phyloP scores from a whole-genome alignment of 1,140 invertebrate species.

The Drosophila carrolli region DNA sequence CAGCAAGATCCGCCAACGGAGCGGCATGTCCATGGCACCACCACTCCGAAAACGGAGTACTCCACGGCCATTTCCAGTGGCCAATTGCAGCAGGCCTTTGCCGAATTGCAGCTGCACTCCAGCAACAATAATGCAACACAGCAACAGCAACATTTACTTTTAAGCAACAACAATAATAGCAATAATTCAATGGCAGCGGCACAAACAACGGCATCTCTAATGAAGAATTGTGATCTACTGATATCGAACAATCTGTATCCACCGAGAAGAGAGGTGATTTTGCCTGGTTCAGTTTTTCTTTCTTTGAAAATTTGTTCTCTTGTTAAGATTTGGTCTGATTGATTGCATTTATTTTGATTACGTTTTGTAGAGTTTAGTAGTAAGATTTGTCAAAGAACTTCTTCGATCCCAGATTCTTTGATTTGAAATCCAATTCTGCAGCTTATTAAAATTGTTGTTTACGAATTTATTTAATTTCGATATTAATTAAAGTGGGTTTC shows the following conservation, averaged over 20 bases:
- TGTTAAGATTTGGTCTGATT: not conserved
- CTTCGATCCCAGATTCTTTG: no score
- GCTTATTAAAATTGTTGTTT: no score
- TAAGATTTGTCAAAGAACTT: no score
- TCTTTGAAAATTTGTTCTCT: no score
- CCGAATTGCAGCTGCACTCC: slow-evolving; percentile 60
- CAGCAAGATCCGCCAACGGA: not conserved
- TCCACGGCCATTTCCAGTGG: slow-evolving; percentile 77
- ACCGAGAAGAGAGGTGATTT: slow-evolving; percentile 81
- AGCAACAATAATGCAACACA: slow-evolving; percentile 46
- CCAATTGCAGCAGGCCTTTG: slow-evolving; percentile 76
- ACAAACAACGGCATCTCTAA: slow-evolving; percentile 50
- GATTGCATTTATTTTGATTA: not conserved
- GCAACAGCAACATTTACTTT: slow-evolving; percentile 70
- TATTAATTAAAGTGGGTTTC: no score
- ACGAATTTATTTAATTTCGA: no score
- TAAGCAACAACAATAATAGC: slow-evolving; percentile 84
- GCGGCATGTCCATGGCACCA: slow-evolving; percentile 62
- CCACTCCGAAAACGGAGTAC: slow-evolving; percentile 78
- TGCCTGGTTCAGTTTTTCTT: slow-evolving; percentile 2
- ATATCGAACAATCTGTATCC: slow-evolving; percentile 84
- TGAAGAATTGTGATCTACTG: slow-evolving; percentile 84
- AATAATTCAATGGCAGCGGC: slow-evolving; percentile 73
- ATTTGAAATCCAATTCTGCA: no score
- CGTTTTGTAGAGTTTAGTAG: not conserved